Percentiles rank a stretch among this genome's conserved stretches.
These are phyloP conservation scores for Chymomyza caudatula DNA, from an alignment of 2,888 invertebrate species.

Conservation along the genomic window DNA sequence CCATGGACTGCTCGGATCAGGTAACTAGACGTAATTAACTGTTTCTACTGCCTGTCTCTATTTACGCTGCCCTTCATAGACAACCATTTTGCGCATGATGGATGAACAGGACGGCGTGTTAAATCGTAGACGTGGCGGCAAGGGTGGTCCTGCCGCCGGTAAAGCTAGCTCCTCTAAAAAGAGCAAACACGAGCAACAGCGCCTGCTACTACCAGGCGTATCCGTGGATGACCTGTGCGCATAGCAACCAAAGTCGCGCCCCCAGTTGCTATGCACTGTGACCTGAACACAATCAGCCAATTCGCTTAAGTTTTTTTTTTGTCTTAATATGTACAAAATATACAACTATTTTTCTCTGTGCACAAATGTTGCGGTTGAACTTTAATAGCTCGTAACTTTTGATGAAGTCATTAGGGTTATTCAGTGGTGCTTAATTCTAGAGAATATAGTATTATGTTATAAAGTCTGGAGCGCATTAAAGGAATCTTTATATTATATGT, in stretches of 20 bases:
- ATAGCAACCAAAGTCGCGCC: slow-evolving; percentile 30
- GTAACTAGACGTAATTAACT: slow-evolving; percentile 50
- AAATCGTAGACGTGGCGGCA: slow-evolving; percentile 72
- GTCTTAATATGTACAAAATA: background rate
- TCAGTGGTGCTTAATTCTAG: background rate
- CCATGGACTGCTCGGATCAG: slow-evolving; percentile 87
- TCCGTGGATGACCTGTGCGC: slow-evolving; percentile 76
- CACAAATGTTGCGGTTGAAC: slow-evolving; percentile 40
- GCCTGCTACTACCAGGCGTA: slow-evolving; percentile 75
- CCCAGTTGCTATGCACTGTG: background rate
- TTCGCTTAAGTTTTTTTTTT: background rate
- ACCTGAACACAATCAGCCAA: background rate
- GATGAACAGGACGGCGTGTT: slow-evolving; percentile 77
- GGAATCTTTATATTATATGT: too few species aligned
- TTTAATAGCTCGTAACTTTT: background rate
- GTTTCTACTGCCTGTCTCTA: background rate
- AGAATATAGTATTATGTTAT: too few species aligned
- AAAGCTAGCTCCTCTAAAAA: slow-evolving; percentile 71
- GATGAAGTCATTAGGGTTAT: background rate
- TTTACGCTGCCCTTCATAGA: slow-evolving; percentile 73
- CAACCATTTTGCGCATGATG: slow-evolving; percentile 78
- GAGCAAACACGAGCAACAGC: slow-evolving; percentile 66
- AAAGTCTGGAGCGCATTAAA: too few species aligned
- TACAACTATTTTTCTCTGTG: slow-evolving; percentile 36
- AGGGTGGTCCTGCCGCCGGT: slow-evolving; percentile 45